Conservation (phyloP, 2,113 vertebrate genomes). For the Sander lucioperca region DNA sequence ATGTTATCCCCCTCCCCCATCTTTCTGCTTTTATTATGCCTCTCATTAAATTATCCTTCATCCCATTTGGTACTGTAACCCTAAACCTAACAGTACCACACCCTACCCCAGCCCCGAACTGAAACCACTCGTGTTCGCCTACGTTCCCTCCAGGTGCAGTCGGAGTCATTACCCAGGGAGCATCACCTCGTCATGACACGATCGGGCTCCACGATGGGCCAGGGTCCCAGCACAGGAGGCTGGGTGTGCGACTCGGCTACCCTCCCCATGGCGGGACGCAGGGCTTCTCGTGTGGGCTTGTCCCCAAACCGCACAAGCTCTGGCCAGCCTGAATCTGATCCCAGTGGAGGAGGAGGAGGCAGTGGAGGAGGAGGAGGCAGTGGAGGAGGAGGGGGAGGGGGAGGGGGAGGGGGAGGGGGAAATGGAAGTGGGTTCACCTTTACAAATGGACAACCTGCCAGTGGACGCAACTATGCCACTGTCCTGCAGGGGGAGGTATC, state of each 20-base stretch:
- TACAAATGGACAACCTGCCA: conserved; percentile 67
- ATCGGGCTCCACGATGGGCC: conserved; percentile 78
- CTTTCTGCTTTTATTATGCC: conserved; percentile 15
- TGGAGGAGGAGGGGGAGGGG: conserved; percentile 10
- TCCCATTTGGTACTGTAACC: conserved; percentile 36
- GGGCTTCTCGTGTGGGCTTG: conserved; percentile 67
- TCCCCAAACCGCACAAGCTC: conserved; percentile 73
- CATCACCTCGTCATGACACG: conserved; percentile 84
- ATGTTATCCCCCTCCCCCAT: conserved; percentile 6
- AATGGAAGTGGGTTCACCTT: conserved; percentile 29
- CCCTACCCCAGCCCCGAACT: conserved; percentile 70
- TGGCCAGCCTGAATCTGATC: conserved; percentile 61
- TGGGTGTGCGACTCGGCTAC: conserved; percentile 84
- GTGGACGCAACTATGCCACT: conserved; percentile 71
- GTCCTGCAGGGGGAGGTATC: conserved; percentile 74
- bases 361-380: conserved; percentile 19
- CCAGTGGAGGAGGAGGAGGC: conserved; percentile 43
- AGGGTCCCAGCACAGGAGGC: conserved; percentile 63
- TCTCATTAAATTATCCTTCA: conserved; percentile 37
- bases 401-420: conserved; percentile 13
- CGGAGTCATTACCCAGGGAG: conserved; percentile 78
- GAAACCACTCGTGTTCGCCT: conserved; percentile 78
- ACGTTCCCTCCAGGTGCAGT: conserved; percentile 81
- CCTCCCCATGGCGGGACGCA: conserved; percentile 79
- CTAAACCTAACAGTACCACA: conserved; percentile 48